phyloP scores from a whole-genome alignment of 2,113 vertebrate genomes.

The Leptosomus discolor region DNA sequence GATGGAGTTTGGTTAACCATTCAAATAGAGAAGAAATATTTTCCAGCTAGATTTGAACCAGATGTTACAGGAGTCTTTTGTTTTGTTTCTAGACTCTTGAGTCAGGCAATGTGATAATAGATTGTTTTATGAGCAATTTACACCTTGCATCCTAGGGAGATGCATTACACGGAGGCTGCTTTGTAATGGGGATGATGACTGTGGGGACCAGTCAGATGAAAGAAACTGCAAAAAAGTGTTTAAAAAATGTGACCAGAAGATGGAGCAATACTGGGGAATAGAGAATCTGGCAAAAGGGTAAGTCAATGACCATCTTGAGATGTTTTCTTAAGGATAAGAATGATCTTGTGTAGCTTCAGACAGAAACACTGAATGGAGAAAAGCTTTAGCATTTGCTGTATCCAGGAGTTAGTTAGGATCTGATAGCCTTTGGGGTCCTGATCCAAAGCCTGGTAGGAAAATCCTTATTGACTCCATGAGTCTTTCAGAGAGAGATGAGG shows the following conservation, averaged over 20 bases:
- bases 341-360: neutral
- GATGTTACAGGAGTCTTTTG: neutral
- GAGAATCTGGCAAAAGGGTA: constrained; percentile 90
- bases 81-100: neutral
- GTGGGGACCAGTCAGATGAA: constrained; percentile 91
- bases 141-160: constrained; percentile 74
- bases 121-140: neutral
- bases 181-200: constrained; percentile 93
- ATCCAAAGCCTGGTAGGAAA: neutral
- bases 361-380: neutral
- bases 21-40: neutral
- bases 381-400: neutral
- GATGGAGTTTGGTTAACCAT: neutral
- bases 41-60: neutral
- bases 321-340: neutral
- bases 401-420: neutral
- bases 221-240: constrained; percentile 76
- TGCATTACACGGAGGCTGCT: constrained; percentile 83
- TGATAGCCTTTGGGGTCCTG: neutral
- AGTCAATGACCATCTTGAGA: constrained; percentile 1
- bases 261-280: constrained; percentile 89
- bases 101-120: neutral
- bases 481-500: neutral
- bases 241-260: constrained; percentile 79
- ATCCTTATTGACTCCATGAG: neutral